These are phyloP conservation scores for Spheniscus mendiculus DNA, from an alignment of 2,113 vertebrate species.

Conservation along the genomic window DNA sequence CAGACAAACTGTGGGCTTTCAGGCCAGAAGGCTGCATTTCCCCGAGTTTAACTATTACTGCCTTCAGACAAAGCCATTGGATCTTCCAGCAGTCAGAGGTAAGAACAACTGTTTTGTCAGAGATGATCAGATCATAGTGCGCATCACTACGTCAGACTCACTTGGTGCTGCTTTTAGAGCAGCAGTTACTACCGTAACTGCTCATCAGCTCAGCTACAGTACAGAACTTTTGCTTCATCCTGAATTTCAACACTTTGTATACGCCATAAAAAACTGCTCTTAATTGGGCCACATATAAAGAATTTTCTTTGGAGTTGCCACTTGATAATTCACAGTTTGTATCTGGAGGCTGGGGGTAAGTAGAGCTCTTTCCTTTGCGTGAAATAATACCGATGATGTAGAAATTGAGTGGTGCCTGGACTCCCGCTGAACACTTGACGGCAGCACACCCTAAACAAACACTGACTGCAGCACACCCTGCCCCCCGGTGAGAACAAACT, in stretches of 20 bases:
- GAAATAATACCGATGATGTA: background rate
- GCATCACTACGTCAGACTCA: background rate
- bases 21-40: background rate
- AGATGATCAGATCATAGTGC: background rate
- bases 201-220: background rate
- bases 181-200: no score
- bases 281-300: background rate
- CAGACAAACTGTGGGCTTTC: background rate
- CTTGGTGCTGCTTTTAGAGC: background rate
- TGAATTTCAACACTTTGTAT: background rate
- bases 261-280: background rate
- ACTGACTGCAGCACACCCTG: background rate
- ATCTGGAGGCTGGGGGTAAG: background rate
- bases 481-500: background rate
- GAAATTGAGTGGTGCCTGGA: background rate
- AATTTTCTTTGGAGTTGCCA: background rate
- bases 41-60: background rate
- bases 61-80: background rate
- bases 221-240: background rate
- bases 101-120: background rate
- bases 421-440: background rate
- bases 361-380: background rate
- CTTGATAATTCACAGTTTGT: background rate
- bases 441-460: background rate
- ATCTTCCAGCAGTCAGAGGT: background rate